Conservation (phyloP, 37 sponge, comb jelly and placozoan species). For the Beroe ovata region DNA sequence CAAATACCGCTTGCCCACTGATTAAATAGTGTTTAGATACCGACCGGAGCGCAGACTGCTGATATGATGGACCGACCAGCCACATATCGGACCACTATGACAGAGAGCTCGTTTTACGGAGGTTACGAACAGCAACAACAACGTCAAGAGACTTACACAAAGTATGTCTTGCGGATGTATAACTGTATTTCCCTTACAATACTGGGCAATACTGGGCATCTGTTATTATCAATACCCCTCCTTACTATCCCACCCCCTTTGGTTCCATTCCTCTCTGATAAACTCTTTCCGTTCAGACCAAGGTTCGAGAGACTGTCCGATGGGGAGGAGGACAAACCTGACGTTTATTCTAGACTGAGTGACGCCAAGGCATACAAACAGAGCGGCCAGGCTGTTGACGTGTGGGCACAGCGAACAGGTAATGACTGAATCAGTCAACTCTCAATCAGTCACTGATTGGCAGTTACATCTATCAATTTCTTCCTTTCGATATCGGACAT, state of each 20-base stretch:
- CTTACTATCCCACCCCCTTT: not conserved
- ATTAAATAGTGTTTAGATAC: too few species aligned
- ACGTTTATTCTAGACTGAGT: conserved; percentile 42
- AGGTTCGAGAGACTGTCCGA: conserved; percentile 51
- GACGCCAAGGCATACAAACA: conserved; percentile 56
- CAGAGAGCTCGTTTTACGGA: not conserved
- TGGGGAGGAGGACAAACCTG: conserved; percentile 16
- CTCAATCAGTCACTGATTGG: too few species aligned
- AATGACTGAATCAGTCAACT: too few species aligned
- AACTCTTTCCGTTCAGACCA: not conserved
- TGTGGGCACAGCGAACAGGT: conserved; percentile 65
- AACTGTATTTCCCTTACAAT: too few species aligned
- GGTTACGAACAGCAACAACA: not conserved
- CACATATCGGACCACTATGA: conserved; percentile 27
- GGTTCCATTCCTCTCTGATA: not conserved
- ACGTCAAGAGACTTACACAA: not conserved
- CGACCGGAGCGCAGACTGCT: not conserved
- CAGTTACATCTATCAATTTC: too few species aligned
- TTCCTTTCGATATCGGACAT: too few species aligned
- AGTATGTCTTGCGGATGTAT: too few species aligned
- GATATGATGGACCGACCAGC: conserved; percentile 28
- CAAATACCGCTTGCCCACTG: too few species aligned
- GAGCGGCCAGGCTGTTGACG: conserved; percentile 59
- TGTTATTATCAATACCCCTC: too few species aligned
- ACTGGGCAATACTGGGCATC: too few species aligned